Percentiles rank a stretch among this genome's conserved stretches.
phyloP scores from a whole-genome alignment of 2,888 invertebrate genomes.

The Resseliella maxima region DNA sequence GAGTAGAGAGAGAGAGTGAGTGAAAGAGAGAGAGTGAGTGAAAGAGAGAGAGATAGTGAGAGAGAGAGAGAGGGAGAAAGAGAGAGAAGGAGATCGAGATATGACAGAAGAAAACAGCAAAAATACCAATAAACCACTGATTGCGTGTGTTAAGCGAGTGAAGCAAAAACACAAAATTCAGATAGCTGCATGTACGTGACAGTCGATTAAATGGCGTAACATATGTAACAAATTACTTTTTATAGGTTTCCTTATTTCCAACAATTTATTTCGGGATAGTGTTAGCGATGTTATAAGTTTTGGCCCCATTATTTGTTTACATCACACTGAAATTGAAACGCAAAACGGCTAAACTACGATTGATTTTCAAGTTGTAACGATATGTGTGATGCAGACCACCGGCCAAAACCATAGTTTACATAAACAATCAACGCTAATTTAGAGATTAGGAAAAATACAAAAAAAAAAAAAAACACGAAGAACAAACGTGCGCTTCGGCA shows the following conservation, averaged over 20 bases:
- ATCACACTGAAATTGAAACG: background rate
- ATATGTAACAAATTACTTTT: slow-evolving; percentile 49
- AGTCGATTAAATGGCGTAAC: slow-evolving; percentile 24
- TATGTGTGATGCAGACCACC: background rate
- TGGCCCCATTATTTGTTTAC: background rate
- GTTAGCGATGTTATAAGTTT: background rate
- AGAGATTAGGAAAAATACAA: background rate
- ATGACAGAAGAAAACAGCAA: background rate
- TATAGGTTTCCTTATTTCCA: slow-evolving; percentile 2
- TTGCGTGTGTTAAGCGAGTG: background rate
- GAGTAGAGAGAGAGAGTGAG: too few species aligned
- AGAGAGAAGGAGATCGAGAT: too few species aligned
- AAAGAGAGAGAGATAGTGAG: too few species aligned
- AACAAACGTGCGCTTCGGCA: background rate
- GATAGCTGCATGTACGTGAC: slow-evolving; percentile 41
- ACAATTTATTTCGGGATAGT: slow-evolving; percentile 1
- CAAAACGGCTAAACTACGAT: background rate
- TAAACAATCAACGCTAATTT: slow-evolving; percentile 35
- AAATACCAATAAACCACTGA: slow-evolving; percentile 34
- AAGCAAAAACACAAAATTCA: background rate
- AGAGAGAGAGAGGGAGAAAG: too few species aligned
- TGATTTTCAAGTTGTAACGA: background rate
- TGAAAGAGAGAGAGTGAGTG: too few species aligned
- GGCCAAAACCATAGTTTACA: background rate
- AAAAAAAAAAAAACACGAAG: background rate